Percentiles rank a stretch among this genome's conserved stretches.
Conservation (phyloP, 53 echinoderm and acorn worm species). For the Echinometra lucunter region DNA sequence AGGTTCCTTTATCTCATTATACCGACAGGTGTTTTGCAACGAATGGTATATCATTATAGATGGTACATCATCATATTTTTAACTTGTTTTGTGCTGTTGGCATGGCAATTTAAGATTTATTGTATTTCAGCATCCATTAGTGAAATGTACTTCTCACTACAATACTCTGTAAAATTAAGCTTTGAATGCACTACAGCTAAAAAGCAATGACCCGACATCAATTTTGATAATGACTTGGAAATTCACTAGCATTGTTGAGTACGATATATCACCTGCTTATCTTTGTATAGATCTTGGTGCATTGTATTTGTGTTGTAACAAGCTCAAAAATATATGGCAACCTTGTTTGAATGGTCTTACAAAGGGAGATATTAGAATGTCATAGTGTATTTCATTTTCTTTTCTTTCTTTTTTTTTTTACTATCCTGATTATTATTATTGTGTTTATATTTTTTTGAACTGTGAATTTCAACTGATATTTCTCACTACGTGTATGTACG, state of each 20-base stretch:
- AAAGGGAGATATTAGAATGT: neutral
- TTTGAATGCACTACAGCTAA: neutral
- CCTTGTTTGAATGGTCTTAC: neutral
- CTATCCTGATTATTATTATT: neutral
- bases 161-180: neutral
- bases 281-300: neutral
- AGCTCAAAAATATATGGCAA: neutral
- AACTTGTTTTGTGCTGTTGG: constrained; percentile 15
- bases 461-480: too few species aligned
- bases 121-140: constrained; percentile 36
- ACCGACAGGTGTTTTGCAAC: neutral
- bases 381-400: neutral
- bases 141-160: neutral
- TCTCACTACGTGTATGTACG: too few species aligned
- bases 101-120: constrained; percentile 26
- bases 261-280: constrained; percentile 19
- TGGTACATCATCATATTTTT: neutral
- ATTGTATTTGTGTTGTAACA: constrained; percentile 18
- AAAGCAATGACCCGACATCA: constrained; percentile 34
- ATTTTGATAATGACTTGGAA: constrained; percentile 6
- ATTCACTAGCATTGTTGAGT: neutral
- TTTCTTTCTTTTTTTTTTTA: neutral
- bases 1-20: constrained; percentile 8
- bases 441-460: too few species aligned
- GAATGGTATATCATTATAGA: neutral